phyloP scores from a whole-genome alignment of 2,113 vertebrate species.

The Ceuthmochares aereus region DNA sequence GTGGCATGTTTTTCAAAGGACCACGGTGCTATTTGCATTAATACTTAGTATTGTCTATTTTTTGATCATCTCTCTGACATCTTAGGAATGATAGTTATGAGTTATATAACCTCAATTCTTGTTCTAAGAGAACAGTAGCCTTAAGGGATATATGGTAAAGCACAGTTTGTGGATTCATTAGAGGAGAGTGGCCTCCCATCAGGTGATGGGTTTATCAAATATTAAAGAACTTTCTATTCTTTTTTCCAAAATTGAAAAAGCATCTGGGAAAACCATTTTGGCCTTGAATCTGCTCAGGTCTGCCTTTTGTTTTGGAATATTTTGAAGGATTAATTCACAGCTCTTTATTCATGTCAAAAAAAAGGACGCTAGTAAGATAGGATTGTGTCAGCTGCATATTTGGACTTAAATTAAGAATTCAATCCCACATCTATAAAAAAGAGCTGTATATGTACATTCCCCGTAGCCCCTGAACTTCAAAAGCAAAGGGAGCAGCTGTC shows the following conservation, averaged over 20 bases:
- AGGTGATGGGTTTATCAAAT: background rate
- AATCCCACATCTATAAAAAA: slow-evolving; percentile 15
- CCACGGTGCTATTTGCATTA: background rate
- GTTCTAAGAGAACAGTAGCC: background rate
- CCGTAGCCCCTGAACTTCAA: slow-evolving; percentile 45
- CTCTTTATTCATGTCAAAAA: background rate
- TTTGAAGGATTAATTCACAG: background rate
- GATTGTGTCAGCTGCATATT: background rate
- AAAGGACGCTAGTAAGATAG: background rate
- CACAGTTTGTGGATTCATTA: background rate
- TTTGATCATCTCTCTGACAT: slow-evolving; percentile 2
- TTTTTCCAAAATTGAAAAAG: background rate
- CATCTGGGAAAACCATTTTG: background rate
- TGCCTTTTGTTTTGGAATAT: slow-evolving; percentile 16
- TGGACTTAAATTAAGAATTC: background rate
- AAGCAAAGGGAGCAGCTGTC: slow-evolving; percentile 53
- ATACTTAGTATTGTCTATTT: background rate
- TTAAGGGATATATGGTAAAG: background rate
- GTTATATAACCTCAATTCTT: background rate
- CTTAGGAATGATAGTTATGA: background rate
- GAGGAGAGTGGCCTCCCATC: background rate
- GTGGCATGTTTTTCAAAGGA: background rate
- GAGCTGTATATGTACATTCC: slow-evolving; percentile 20
- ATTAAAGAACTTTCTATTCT: background rate
- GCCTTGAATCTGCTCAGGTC: background rate